Base-by-base conservation (phyloP, 2,888 invertebrate species). In the Idaea dimidiata region DNA sequence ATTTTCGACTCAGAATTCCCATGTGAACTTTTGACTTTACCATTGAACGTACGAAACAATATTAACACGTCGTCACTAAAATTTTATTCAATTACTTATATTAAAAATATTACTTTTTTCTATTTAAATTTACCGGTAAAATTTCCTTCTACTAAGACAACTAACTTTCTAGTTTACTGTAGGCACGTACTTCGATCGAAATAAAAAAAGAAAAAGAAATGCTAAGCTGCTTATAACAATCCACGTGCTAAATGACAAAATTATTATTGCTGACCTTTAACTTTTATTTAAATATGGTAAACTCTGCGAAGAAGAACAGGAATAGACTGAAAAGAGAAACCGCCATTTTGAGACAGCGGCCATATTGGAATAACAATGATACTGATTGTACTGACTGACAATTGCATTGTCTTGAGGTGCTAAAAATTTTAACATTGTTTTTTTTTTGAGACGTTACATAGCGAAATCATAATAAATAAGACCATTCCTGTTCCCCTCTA, bases 71-170 rank as follows among this genome's bases (percentile, higher is more conserved):
- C 43, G 43, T 43, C 43, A 56, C 10, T 56, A 17, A 17, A 17
- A 56, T 18, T 17, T 56, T 56, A 18, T 56, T 17, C 16, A 56
- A 8, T 18, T 16, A n/a, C 5, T 18, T 17, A 56, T 56, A 18
- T 56, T 56, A 56, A 56, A 56, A 56, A 56, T 56, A 56, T 56
- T 56, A 17, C 56, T 17, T 17, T 56, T n/a, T 56, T 56, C 17
- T 18, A 18, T 17, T 17, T n/a, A 16, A 6, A 56, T 17, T 18
- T 18, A 56, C 18, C 17, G 17, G 56, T 17, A 56, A 17, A 17
- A 17, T 18, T 17, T 56, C 8, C 4, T 10, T n/a, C 17, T 56
- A 17, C 18, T n/a, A 56, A n/a, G 43, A 43, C 43, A 43, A 43
- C 43, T 43, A 8, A 43, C 43, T 43, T 14, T 24, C 24, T 24